Conservation (phyloP, 1,140 invertebrate genomes). For the Drosophila pachea region DNA sequence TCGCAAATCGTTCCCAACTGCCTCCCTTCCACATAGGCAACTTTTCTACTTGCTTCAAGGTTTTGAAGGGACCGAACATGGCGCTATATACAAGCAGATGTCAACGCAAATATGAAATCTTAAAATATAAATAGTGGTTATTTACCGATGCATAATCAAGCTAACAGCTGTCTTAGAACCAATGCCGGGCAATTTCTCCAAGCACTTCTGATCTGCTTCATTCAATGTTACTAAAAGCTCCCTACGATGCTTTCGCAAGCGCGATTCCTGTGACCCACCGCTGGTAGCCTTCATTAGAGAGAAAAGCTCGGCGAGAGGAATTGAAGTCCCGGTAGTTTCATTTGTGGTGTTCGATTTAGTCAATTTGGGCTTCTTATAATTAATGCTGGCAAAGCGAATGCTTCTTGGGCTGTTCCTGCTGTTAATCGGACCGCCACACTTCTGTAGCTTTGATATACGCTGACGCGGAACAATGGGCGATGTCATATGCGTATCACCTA, state of each 20-base stretch:
- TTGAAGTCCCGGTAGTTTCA: background rate
- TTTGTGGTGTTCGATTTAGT: background rate
- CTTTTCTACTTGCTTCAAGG: conserved; percentile 34
- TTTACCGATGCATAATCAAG: conserved; percentile 44
- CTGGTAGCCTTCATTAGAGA: fast-evolving
- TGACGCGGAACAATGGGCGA: background rate
- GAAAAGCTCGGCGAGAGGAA: background rate
- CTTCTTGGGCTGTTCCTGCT: background rate
- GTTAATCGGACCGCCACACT: background rate
- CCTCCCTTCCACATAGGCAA: conserved; percentile 46
- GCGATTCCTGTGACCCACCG: background rate
- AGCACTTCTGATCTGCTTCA: conserved; percentile 33
- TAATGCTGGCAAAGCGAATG: background rate
- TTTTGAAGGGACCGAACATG: conserved; percentile 40
- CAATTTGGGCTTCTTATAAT: background rate
- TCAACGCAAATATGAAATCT: background rate
- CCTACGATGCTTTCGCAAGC: conserved; percentile 1
- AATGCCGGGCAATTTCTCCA: conserved; percentile 44
- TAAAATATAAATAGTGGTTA: background rate
- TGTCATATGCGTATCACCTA: background rate
- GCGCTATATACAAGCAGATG: conserved; percentile 1
- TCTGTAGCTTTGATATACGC: background rate
- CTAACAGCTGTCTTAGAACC: conserved; percentile 50
- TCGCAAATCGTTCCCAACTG: conserved; percentile 46
- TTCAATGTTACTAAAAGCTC: conserved; percentile 40